Percentiles rank a stretch among this genome's conserved stretches.
Evolutionary conservation across 2,797 vertebrate species (phyloP).

Genomic region (Enteromius fasciolatus): DNA sequence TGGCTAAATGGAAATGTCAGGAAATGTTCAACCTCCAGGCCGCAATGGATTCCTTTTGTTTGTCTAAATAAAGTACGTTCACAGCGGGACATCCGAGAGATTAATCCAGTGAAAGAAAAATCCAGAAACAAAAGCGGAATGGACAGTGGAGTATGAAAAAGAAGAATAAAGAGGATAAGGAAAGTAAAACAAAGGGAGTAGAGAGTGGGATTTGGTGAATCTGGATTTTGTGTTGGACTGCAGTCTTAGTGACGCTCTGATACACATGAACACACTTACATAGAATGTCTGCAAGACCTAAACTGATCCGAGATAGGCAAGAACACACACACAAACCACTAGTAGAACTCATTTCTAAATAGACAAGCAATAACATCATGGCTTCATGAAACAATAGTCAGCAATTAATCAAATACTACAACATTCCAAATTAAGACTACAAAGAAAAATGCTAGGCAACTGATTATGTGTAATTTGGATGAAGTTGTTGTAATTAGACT

Average conservation of each 20-base stretch:
- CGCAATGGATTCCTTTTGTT: constrained; percentile 70
- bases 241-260: background rate
- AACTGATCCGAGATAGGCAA: background rate
- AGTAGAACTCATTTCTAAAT: background rate
- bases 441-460: background rate
- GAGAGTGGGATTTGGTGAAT: background rate
- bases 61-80: constrained; percentile 63
- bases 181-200: constrained; percentile 8
- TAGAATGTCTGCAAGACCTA: background rate
- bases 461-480: background rate
- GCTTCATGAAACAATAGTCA: background rate
- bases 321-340: background rate
- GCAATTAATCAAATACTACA: background rate
- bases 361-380: background rate
- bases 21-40: constrained; percentile 44
- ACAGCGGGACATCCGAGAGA: constrained; percentile 62
- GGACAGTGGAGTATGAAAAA: constrained; percentile 7
- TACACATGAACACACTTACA: constrained; percentile 3
- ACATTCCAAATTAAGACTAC: background rate
- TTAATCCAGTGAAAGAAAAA: constrained; percentile 62
- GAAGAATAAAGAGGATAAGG: background rate
- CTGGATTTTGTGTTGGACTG: background rate
- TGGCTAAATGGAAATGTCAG: constrained; percentile 78
- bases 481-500: background rate
- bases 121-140: constrained; percentile 50